phyloP scores from a whole-genome alignment of 2,888 invertebrate genomes.

The Microctonus brassicae region DNA sequence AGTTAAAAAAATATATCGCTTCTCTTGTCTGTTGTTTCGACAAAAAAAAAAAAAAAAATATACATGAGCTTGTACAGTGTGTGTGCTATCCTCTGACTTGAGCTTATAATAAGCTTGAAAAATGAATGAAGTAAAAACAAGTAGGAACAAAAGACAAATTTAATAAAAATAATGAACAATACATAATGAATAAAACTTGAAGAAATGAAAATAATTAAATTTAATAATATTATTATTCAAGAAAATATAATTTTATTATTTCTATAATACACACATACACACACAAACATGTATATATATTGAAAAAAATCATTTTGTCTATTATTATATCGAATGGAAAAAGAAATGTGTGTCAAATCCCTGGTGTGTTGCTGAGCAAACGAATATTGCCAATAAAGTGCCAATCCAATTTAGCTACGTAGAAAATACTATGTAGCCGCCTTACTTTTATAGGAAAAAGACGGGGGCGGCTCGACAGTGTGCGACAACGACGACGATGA shows the following conservation, averaged over 20 bases:
- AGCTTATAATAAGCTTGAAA: neutral
- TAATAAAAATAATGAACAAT: neutral
- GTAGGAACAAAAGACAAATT: neutral
- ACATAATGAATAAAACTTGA: no score
- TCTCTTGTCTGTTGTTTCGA: slow-evolving; percentile 6
- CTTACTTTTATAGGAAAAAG: slow-evolving; percentile 53
- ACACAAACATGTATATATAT: no score
- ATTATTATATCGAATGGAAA: neutral
- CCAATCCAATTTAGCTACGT: slow-evolving; percentile 67
- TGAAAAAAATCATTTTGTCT: neutral
- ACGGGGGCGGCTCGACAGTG: neutral
- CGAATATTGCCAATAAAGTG: slow-evolving; percentile 69
- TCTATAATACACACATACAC: neutral
- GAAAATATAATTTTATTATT: neutral
- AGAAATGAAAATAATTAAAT: neutral
- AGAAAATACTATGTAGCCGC: slow-evolving; percentile 57
- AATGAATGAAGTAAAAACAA: neutral
- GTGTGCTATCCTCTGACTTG: neutral
- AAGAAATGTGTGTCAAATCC: slow-evolving; percentile 41
- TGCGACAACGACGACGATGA: neutral
- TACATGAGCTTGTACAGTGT: neutral
- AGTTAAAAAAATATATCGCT: slow-evolving; percentile 24
- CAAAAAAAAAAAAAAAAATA: neutral
- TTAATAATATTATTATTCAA: no score
- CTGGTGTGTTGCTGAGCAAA: slow-evolving; percentile 64